A percentile compares a stretch with the other conserved stretches of the same genome.
Conservation (phyloP, 2,797 vertebrate genomes). For the Thunnus albacares region DNA sequence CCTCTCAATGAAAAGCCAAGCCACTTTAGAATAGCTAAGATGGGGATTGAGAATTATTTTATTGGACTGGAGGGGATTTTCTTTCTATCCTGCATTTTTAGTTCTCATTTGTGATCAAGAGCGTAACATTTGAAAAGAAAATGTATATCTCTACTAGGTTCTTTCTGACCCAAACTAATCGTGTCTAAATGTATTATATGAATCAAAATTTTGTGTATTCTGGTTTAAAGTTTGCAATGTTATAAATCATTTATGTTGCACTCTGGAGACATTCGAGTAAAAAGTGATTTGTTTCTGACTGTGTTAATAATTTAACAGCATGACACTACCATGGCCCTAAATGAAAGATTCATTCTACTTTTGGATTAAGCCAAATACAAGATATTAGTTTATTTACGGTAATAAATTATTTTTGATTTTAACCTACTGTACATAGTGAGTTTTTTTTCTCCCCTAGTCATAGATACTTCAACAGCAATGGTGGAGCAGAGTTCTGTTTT, state of each 20-base stretch:
- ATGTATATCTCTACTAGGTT: background rate
- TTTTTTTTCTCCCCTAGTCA: constrained; percentile 20
- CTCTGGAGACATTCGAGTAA: background rate
- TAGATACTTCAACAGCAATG: constrained; percentile 24
- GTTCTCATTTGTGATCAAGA: constrained; percentile 6
- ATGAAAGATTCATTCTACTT: constrained; percentile 18
- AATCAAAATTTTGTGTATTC: constrained; percentile 19
- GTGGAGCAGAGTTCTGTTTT: constrained; percentile 38
- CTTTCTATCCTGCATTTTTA: background rate
- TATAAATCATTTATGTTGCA: constrained; percentile 27
- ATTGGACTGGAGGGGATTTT: constrained; percentile 17
- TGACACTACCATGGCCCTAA: background rate
- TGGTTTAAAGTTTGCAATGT: constrained; percentile 9
- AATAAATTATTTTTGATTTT: background rate
- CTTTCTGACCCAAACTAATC: constrained; percentile 15
- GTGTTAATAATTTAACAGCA: background rate
- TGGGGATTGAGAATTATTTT: constrained; percentile 32
- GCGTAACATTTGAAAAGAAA: constrained; percentile 38
- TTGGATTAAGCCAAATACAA: constrained; percentile 14
- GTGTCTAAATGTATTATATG: constrained; percentile 10
- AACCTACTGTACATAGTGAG: background rate
- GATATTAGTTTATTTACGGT: background rate
- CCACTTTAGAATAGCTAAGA: constrained; percentile 16
- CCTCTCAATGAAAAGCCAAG: constrained; percentile 21
- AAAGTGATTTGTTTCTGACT: constrained; percentile 15